Base-by-base conservation (phyloP, 2,888 invertebrate genomes). In the Epistrophe eligans region DNA sequence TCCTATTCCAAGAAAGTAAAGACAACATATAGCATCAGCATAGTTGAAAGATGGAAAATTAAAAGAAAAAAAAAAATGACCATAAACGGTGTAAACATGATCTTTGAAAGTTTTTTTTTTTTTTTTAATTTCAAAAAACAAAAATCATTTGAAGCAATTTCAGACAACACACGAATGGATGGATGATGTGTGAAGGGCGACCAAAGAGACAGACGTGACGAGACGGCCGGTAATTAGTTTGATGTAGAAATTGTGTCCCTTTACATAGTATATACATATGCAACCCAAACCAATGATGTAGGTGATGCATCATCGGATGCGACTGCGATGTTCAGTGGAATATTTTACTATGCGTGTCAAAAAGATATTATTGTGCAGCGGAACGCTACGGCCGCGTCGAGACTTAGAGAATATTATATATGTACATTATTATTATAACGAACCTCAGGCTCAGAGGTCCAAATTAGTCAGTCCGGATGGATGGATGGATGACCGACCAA, bases 241-340 rank as follows among this genome's bases (percentile, higher is more conserved):
- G 87, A 82, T 82, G 85, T 79, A 60, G 76, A 76, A 79, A 79
- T 79, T 83, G 79, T 83, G 79, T 87, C 87, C 79, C 83, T 67
- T 3, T 24, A 24, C 3, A 24, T 24, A 24, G 24, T 24, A 0
- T 35, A 43, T 19, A 45, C 35, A n/a, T n/a, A n/a, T n/a, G n/a
- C n/a, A n/a, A n/a, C n/a, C n/a, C n/a, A 79, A 60, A 74, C 66
- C 32, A 72, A 35, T 71, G 43, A 50, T 50, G 67, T 76, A 58
- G 79, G 50, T 71, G 74, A 83, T 87, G 87, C 83, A 87, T 87
- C 87, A 87, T 87, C 76, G 76, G 77, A 70, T 52, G 40, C 38
- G 70, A 24, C 66, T 43, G 24, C 24, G 77, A 50, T 60, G 40
- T 82, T 19, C 87, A 43, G n/a, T 72, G 83, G 79, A 87, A 87